These are phyloP conservation scores for Cataglyphis cursor DNA, from an alignment of 2,888 invertebrate species.

Conservation along the genomic window DNA sequence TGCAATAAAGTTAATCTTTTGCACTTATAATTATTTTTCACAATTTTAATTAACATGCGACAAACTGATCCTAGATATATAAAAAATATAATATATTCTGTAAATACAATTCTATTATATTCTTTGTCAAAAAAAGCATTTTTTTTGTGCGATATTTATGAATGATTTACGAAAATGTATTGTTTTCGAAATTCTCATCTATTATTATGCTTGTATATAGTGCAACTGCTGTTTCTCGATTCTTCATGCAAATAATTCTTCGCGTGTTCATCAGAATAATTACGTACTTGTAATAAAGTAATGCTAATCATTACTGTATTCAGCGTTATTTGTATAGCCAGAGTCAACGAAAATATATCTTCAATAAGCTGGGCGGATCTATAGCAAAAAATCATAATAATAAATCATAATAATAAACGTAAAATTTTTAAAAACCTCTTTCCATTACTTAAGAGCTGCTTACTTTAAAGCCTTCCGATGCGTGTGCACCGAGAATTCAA, in stretches of 20 bases:
- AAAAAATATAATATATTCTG: neutral
- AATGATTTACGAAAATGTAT: neutral
- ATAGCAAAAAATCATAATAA: neutral
- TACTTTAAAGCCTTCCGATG: conserved; percentile 46
- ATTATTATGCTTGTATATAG: neutral
- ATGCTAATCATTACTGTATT: conserved; percentile 44
- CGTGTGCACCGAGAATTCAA: conserved; percentile 10
- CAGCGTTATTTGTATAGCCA: conserved; percentile 41
- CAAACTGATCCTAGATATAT: neutral
- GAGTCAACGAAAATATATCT: conserved; percentile 39
- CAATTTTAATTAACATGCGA: neutral
- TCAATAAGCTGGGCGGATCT: conserved; percentile 53
- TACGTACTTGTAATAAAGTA: conserved; percentile 54
- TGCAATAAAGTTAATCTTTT: neutral
- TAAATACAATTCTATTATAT: neutral
- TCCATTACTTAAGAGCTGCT: neutral
- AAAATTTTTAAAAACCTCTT: neutral
- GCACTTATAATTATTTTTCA: neutral
- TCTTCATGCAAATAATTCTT: neutral
- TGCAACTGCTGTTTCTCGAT: neutral
- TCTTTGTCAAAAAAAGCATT: neutral
- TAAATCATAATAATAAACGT: neutral
- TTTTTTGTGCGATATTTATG: neutral
- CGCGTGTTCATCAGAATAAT: neutral
- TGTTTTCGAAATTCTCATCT: neutral